Percentiles rank a stretch among this genome's conserved stretches.
Conservation (phyloP, 2,888 invertebrate genomes). For the Andrena hattorfiana region DNA sequence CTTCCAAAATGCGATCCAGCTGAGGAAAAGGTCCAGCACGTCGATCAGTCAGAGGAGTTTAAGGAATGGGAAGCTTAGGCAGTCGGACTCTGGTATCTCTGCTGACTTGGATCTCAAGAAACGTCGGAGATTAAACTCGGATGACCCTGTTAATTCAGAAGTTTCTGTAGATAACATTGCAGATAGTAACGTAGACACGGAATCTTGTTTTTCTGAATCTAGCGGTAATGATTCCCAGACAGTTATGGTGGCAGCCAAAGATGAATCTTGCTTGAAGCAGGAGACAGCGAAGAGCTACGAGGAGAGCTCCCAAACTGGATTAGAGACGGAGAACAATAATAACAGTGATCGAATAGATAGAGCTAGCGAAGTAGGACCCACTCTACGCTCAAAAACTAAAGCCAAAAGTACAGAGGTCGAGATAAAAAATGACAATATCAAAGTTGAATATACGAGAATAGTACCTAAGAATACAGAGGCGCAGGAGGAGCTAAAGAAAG, state of each 20-base stretch:
- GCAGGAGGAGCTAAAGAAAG: constrained; percentile 67
- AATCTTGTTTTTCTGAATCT: constrained; percentile 76
- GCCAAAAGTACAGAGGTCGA: constrained; percentile 77
- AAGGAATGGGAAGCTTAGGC: constrained; percentile 89
- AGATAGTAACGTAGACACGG: constrained; percentile 74
- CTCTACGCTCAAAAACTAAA: constrained; percentile 82
- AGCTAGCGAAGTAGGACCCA: constrained; percentile 79
- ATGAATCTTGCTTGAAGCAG: constrained; percentile 66
- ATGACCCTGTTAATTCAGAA: constrained; percentile 72
- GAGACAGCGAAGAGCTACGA: constrained; percentile 69
- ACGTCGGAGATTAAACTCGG: constrained; percentile 76
- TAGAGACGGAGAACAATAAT: constrained; percentile 81
- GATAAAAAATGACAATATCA: constrained; percentile 68
- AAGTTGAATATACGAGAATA: constrained; percentile 62
- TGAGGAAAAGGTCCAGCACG: constrained; percentile 73
- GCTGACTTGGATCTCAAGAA: constrained; percentile 75
- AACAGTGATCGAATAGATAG: constrained; percentile 79
- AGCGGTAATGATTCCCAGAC: constrained; percentile 71
- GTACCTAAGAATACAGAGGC: constrained; percentile 44
- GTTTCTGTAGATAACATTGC: constrained; percentile 65
- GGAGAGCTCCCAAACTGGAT: constrained; percentile 65
- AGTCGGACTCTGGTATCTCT: constrained; percentile 80
- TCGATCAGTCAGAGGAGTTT: constrained; percentile 86
- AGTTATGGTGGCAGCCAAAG: constrained; percentile 63
- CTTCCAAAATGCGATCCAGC: constrained; percentile 66